Evolutionary conservation across 2,888 invertebrate genomes (phyloP), one percentile per base, ranked within the genome.

Genomic region (Trisateles emortualis): DNA sequence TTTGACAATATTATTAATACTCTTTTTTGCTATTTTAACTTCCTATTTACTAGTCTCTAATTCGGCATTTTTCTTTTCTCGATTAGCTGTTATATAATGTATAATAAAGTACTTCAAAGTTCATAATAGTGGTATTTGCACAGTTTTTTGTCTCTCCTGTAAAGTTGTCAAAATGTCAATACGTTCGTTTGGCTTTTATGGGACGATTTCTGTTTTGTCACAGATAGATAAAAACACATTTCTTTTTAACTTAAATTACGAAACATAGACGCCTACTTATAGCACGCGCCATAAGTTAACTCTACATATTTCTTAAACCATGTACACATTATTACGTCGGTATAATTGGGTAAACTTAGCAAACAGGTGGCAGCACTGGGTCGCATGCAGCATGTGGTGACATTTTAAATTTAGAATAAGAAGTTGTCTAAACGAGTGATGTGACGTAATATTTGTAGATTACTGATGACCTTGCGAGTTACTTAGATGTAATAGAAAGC

Each of bases 381-480:
- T 81, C 83, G 80, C n/a, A n/a, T n/a, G 76, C 75, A 65, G 66
- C 68, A 75, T 57, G 76, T 77, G 57, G 55, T 71, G 71, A 71
- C 71, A 72, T 71, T 71, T 68, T 52, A 62, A 59, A 72, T 65
- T 65, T 70, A 50, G 69, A 72, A 63, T 68, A 32, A 13, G 39
- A 40, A 59, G 53, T 47, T 52, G 59, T 52, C 52, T 58, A 52
- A 50, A 54, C 52, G 30, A 49, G 41, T 58, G 32, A 29, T 29
- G 16, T 67, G 46, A 60, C 29, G 46, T 55, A 50, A 64, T 30
- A 26, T 40, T 13, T 24, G 17, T 19, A 11, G 30, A 32, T 16
- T 24, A 41, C n/a, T 43, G 11, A 44, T 40, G 52, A 52, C 56
- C 59, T 60, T 60, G 54, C 6, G 19, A 39, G 42, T n/a, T 44